phyloP scores from a whole-genome alignment of 2,888 invertebrate genomes.

The Cecidostiba fungosa region DNA sequence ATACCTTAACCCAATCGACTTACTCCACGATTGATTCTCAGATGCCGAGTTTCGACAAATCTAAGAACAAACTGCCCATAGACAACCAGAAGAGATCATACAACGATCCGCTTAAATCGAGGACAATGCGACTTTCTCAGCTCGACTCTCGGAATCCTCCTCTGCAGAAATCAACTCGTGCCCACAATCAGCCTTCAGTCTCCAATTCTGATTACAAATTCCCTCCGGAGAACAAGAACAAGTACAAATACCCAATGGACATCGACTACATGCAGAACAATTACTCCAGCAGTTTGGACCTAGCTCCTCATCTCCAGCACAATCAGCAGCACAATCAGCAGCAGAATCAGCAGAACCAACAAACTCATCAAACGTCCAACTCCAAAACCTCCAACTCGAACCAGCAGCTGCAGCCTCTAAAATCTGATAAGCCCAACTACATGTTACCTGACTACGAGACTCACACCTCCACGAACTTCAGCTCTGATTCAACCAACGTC shows the following conservation, averaged over 20 bases:
- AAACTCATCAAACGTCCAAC: conserved; percentile 68
- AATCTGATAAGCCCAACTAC: conserved; percentile 74
- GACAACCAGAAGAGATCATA: conserved; percentile 72
- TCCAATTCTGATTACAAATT: conserved; percentile 72
- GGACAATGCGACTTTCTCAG: conserved; percentile 69
- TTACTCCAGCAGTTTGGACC: conserved; percentile 69
- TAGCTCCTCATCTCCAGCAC: conserved; percentile 66
- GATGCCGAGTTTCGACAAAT: conserved; percentile 71
- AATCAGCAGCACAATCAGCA: conserved; percentile 71
- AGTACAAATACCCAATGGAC: conserved; percentile 74
- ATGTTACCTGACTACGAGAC: conserved; percentile 72
- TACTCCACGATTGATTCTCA: conserved; percentile 63
- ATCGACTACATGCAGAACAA: conserved; percentile 75
- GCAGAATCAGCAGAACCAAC: conserved; percentile 66
- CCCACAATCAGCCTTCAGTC: conserved; percentile 66
- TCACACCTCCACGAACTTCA: conserved; percentile 71
- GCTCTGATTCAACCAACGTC: conserved; percentile 68
- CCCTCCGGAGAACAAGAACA: conserved; percentile 72
- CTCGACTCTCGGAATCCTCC: conserved; percentile 62
- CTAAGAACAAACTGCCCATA: conserved; percentile 71
- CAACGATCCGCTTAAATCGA: conserved; percentile 72
- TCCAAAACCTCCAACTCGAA: conserved; percentile 63
- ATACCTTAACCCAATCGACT: conserved; percentile 1
- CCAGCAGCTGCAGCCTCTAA: conserved; percentile 41
- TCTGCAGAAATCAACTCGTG: conserved; percentile 71